phyloP scores from a whole-genome alignment of 2,113 vertebrate genomes.

The Boulengeromyrus knoepffleri region DNA sequence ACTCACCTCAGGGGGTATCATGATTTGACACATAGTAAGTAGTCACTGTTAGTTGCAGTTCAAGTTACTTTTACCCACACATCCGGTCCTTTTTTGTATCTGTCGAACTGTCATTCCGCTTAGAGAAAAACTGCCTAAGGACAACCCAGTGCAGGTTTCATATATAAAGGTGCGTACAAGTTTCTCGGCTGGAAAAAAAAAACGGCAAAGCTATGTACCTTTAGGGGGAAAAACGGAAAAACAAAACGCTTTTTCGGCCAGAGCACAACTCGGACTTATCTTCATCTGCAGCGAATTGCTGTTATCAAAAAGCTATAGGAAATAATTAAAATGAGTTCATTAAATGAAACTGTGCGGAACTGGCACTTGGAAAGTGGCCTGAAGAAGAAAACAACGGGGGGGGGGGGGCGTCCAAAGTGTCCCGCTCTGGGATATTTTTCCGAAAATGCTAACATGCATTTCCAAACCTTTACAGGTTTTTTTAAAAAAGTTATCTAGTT shows the following conservation, averaged over 20 bases:
- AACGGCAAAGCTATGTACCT: slow-evolving; percentile 7
- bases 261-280: slow-evolving; percentile 17
- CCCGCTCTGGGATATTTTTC: neutral
- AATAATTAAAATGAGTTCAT: slow-evolving; percentile 24
- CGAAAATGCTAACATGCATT: neutral
- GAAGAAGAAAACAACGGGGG: neutral
- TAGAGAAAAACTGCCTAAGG: neutral
- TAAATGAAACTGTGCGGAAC: slow-evolving; percentile 24
- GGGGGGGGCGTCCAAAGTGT: neutral
- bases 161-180: neutral
- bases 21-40: neutral
- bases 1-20: neutral
- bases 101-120: neutral
- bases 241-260: neutral
- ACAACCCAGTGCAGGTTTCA: neutral
- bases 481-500: neutral
- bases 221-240: neutral
- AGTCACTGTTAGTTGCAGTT: neutral
- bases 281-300: slow-evolving; percentile 16
- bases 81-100: neutral
- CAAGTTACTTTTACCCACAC: neutral
- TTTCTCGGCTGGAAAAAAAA: neutral
- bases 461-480: neutral
- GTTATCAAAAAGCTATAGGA: slow-evolving; percentile 18
- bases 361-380: slow-evolving; percentile 18